These are phyloP conservation scores for Pectinophora gossypiella DNA, from an alignment of 1,140 invertebrate species.

Conservation along the genomic window DNA sequence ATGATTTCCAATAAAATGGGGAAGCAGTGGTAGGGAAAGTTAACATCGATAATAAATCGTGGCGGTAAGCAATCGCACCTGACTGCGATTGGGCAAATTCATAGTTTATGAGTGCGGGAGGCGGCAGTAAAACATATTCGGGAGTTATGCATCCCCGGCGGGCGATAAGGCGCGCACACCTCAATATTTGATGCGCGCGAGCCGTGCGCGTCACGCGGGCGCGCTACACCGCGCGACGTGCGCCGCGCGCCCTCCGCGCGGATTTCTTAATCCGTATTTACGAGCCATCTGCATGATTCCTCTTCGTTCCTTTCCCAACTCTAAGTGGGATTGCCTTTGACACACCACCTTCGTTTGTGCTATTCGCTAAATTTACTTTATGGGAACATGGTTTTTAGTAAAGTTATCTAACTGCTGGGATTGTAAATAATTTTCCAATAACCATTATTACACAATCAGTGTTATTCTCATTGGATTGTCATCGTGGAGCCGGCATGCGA, in stretches of 20 bases:
- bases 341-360: no score
- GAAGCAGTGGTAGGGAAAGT: not conserved
- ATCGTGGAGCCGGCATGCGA: no score
- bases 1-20: conserved; percentile 33
- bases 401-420: no score
- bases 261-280: not conserved
- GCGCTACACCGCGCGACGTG: no score
- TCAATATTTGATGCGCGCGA: conserved; percentile 3
- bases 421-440: no score
- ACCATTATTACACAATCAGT: no score
- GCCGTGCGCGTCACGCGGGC: no score
- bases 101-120: conserved; percentile 50
- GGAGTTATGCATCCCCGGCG: not conserved
- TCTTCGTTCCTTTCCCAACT: no score
- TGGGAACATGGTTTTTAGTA: no score
- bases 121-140: not conserved
- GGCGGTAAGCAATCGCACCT: conserved; percentile 52
- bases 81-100: conserved; percentile 60
- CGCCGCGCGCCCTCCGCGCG: not conserved
- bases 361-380: no score
- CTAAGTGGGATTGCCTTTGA: no score
- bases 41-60: conserved; percentile 38
- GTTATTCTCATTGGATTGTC: no score
- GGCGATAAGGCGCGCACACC: not conserved
- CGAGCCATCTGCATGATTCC: not conserved